These are phyloP conservation scores for Gibbula magus DNA, from an alignment of 2,888 invertebrate species.

Conservation along the genomic window DNA sequence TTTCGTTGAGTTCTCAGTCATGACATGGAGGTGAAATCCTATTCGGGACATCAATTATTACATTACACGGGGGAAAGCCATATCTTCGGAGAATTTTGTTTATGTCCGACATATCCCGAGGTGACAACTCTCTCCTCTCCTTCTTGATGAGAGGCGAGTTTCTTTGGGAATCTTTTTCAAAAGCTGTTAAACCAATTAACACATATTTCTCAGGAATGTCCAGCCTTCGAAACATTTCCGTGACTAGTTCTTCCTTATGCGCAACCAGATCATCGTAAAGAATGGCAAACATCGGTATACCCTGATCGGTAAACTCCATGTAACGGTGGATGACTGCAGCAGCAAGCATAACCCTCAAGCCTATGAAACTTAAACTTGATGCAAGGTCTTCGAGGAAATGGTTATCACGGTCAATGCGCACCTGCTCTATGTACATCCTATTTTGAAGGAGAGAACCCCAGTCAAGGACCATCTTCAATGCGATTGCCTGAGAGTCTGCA, in stretches of 20 bases:
- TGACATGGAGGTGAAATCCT: too few relatives aligned
- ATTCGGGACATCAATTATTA: too few relatives aligned
- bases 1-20: too few relatives aligned
- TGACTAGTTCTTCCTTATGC: slow-evolving; percentile 33
- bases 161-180: slow-evolving; percentile 37
- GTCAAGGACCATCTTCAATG: slow-evolving; percentile 14
- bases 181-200: slow-evolving; percentile 32
- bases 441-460: slow-evolving; percentile 36
- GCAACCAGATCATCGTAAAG: slow-evolving; percentile 41
- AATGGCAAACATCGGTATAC: slow-evolving; percentile 26
- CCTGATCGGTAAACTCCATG: slow-evolving; percentile 10
- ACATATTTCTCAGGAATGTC: slow-evolving; percentile 36
- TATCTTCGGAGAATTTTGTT: slow-evolving; percentile 32
- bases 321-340: slow-evolving; percentile 29
- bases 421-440: not conserved
- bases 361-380: not conserved
- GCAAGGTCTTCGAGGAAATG: not conserved
- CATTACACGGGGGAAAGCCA: slow-evolving; percentile 36
- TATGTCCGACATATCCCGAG: slow-evolving; percentile 3
- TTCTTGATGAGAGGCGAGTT: slow-evolving; percentile 23
- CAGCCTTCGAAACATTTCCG: too few relatives aligned
- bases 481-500: slow-evolving; percentile 30
- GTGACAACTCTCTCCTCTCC: not conserved
- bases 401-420: not conserved
- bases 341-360: not conserved